Conservation (phyloP, 2,113 vertebrate species). For the Neodontobutis hainanensis region DNA sequence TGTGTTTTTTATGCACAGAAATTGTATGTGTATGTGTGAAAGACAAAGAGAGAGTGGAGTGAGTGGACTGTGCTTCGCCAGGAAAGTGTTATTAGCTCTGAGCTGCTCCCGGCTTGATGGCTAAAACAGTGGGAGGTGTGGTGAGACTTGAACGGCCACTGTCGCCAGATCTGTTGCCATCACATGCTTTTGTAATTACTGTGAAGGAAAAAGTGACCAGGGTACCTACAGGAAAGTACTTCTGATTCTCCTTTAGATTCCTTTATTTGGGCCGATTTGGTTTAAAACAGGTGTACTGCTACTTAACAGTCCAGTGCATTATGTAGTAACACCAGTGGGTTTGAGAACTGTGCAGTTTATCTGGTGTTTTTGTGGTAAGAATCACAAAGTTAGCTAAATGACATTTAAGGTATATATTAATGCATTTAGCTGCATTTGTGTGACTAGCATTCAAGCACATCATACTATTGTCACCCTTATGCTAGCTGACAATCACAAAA, state of each 20-base stretch:
- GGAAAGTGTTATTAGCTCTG: slow-evolving; percentile 57
- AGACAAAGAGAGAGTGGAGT: slow-evolving; percentile 28
- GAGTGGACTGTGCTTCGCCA: slow-evolving; percentile 41
- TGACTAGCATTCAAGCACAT: too few relatives aligned
- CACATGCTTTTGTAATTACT: slow-evolving; percentile 36
- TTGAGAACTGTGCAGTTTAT: too few relatives aligned
- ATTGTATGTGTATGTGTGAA: neutral
- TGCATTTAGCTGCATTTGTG: too few relatives aligned
- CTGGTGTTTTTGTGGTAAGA: too few relatives aligned
- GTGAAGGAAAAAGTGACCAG: slow-evolving; percentile 23
- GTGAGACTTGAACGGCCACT: slow-evolving; percentile 55
- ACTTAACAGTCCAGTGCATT: too few relatives aligned
- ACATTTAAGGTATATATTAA: too few relatives aligned
- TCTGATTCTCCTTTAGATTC: neutral
- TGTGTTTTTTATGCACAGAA: slow-evolving; percentile 10
- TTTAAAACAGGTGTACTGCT: slow-evolving; percentile 6
- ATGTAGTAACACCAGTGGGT: neutral
- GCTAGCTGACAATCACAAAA: too few relatives aligned
- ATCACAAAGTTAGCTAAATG: too few relatives aligned
- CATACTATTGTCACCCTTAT: too few relatives aligned
- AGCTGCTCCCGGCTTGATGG: slow-evolving; percentile 56
- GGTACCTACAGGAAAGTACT: slow-evolving; percentile 10
- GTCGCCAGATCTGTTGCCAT: slow-evolving; percentile 56
- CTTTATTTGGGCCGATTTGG: neutral
- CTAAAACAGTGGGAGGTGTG: slow-evolving; percentile 65